Evolutionary conservation across 2,797 vertebrate genomes (phyloP), one percentile per base, ranked within the genome.

Genomic region (Coilia nasus): DNA sequence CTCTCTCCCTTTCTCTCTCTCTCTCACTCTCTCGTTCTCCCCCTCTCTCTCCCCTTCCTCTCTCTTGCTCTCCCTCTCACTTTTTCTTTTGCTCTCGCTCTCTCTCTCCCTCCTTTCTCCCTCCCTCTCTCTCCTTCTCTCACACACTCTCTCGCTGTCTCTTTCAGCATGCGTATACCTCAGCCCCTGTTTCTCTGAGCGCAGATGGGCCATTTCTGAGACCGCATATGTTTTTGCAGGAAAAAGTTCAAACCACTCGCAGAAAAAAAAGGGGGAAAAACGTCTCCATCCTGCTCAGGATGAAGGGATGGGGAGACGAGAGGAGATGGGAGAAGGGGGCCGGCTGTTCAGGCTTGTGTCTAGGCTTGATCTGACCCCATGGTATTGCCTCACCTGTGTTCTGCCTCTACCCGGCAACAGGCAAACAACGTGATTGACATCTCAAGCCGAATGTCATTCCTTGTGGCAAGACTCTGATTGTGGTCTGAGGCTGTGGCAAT

Each of bases 371-470:
- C 35, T 44, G 35, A 44, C 6, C 6, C 4, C 7, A 0, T 78
- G 28, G 28, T 35, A 41, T 35, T 19, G 31, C 71, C 35, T 44
- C 7, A 31, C 6, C 7, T 78, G 71, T 21, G 28, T 54, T 1
- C 35, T 75, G 0, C 35, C 35, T 31, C 28, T 41, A 78, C 71
- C 64, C 25, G 3, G 64, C 71, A 78, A 78, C 71, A 78, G 71
- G 71, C 17, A 78, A 35, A 78, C 35, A n/a, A 78, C 11, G 7
- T 44, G 71, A 78, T 78, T 78, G 71, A 78, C 71, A 44, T 44
- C 31, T 7, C 31, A 78, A 78, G 71, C 15, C 71, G 31, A 7
- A 78, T 78, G 71, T 44, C 71, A 21, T 78, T 35, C 19, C 71
- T 44, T 6, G 7, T 6, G 7, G 2, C 31, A 3, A 75, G 67